phyloP scores from a whole-genome alignment of 2,113 vertebrate species.

The Silurus glanis region DNA sequence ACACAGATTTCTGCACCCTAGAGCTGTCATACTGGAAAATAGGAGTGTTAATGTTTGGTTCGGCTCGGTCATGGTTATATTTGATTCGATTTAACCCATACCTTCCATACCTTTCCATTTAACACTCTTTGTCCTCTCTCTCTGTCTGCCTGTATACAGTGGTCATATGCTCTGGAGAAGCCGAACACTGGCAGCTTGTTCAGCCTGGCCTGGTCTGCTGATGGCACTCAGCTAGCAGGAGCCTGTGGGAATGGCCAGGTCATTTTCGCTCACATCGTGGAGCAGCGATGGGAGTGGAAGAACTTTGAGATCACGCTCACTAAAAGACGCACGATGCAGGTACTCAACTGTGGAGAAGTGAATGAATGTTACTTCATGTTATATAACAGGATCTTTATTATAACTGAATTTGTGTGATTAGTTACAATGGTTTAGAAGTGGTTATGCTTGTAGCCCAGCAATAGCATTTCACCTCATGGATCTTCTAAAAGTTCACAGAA shows the following conservation, averaged over 20 bases:
- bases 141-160: slow-evolving; percentile 69
- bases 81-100: too few relatives aligned
- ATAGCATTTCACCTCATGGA: not conserved
- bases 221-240: slow-evolving; percentile 91
- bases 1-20: not conserved
- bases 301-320: slow-evolving; percentile 87
- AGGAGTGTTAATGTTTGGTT: not conserved
- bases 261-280: slow-evolving; percentile 92
- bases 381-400: not conserved
- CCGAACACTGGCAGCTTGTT: slow-evolving; percentile 91
- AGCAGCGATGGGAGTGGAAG: slow-evolving; percentile 94
- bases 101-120: not conserved
- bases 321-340: slow-evolving; percentile 95
- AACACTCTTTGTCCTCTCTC: not conserved
- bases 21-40: not conserved
- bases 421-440: not conserved
- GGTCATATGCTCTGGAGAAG: slow-evolving; percentile 96
- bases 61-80: not conserved
- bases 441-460: not conserved
- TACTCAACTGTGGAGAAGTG: slow-evolving; percentile 48
- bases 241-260: slow-evolving; percentile 95
- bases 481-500: slow-evolving; percentile 1
- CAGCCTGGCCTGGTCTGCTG: slow-evolving; percentile 87
- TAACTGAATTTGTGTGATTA: not conserved
- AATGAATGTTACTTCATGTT: not conserved